Conservation (phyloP, 2,797 vertebrate genomes). For the Tiaroga cobitis region DNA sequence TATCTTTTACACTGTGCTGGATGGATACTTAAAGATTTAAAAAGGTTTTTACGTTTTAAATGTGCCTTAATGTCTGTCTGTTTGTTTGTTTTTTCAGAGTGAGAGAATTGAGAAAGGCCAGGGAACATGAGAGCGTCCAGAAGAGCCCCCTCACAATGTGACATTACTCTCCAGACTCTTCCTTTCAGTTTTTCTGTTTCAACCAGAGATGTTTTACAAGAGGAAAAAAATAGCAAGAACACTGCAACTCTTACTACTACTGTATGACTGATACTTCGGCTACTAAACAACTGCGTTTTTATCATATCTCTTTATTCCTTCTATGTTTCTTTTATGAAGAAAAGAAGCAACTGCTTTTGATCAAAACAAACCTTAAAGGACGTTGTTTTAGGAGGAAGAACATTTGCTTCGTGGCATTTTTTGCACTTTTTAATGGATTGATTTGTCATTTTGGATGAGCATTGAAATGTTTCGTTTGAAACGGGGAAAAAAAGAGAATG, state of each 20-base stretch:
- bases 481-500: constrained; percentile 60
- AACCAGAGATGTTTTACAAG: constrained; percentile 97
- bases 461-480: constrained; percentile 59
- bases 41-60: too few species aligned
- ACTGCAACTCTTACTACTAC: constrained; percentile 75
- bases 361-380: constrained; percentile 86
- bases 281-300: constrained; percentile 73
- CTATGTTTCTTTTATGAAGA: constrained; percentile 73
- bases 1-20: background rate
- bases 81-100: constrained; percentile 86
- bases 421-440: constrained; percentile 85
- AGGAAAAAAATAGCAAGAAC: constrained; percentile 74
- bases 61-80: constrained; percentile 51
- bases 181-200: constrained; percentile 89
- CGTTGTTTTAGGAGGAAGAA: constrained; percentile 66
- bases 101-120: constrained; percentile 99
- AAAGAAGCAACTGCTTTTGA: constrained; percentile 81
- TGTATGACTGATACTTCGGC: constrained; percentile 72
- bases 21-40: constrained; percentile 1
- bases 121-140: constrained; percentile 97
- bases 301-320: constrained; percentile 78
- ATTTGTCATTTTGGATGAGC: constrained; percentile 68
- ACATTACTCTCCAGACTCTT: constrained; percentile 96
- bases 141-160: constrained; percentile 96
- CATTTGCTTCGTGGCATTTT: constrained; percentile 83